A percentile compares a stretch with the other conserved stretches of the same genome.
phyloP scores from a whole-genome alignment of 2,113 vertebrate species.

The Actenoides lindsayi region DNA sequence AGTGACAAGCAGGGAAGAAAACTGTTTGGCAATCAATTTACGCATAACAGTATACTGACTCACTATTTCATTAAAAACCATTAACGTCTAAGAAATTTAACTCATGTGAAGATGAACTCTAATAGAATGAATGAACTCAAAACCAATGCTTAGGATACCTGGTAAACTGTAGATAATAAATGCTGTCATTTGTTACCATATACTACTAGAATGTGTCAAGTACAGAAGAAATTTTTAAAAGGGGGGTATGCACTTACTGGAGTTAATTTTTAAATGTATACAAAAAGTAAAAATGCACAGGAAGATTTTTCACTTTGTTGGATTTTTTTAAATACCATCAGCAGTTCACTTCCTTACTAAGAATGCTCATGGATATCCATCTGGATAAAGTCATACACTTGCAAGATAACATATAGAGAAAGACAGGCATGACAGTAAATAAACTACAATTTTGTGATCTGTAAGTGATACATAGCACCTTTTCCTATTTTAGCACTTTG shows the following conservation, averaged over 20 bases:
- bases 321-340: not conserved
- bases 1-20: not conserved
- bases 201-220: not conserved
- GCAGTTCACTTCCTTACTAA: not conserved
- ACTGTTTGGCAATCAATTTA: not conserved
- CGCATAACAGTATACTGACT: not conserved
- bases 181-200: not conserved
- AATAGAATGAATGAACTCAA: not conserved
- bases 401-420: not conserved
- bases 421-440: not conserved
- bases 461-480: not conserved
- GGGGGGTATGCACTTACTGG: not conserved
- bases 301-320: not conserved
- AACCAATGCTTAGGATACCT: not conserved
- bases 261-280: not conserved
- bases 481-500: not conserved
- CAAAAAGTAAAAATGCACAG: not conserved
- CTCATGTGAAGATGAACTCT: not conserved
- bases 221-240: not conserved
- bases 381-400: not conserved
- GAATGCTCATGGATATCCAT: not conserved
- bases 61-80: not conserved
- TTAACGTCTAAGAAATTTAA: not conserved
- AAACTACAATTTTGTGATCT: not conserved
- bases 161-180: not conserved